Base-by-base conservation (phyloP, 2,888 invertebrate species). In the Catocala fraxini region DNA sequence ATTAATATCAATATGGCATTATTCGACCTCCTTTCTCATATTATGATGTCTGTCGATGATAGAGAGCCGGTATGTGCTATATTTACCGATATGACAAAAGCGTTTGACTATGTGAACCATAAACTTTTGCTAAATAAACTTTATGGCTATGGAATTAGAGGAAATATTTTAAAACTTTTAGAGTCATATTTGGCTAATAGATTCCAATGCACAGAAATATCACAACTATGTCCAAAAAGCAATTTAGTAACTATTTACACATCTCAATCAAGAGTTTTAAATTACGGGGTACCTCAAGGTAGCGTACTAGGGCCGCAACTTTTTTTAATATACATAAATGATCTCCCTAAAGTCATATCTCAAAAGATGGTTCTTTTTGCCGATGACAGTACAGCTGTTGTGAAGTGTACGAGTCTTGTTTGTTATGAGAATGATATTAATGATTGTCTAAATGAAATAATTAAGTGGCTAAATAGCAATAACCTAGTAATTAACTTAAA, bases 281-380 rank as follows among this genome's bases (percentile, higher is more conserved):
- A 46, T 6, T 46, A 46, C 13, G 46, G 68, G 4, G 68, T 68
- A 11, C 64, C 68, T 15, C 68, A 68, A 47, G 68, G 62, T 0
- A 68, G 53, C 11, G 51, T 68, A 13, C 33, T 68, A 0, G 62
- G 68, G 12, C 68, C 68, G n/a, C 41, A 64, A 4, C 12, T 63
- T 12, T 68, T 68, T 46, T 11, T 63, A 9, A 39, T 66, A 6
- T 67, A 62, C 33, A 62, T 59, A n/a, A 67, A 67, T 55, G 63
- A 67, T 25, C 51, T 67, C 3, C 59, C 68, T 3, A 12, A 58
- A 5, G 39, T 43, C 9, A 59, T 42, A 15, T 5, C 6, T 10
- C 57, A 63, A 13, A 51, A 47, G 51, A 47, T 43, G 10, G 60
- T 63, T 6, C 10, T 67, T 9, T 67, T 67, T 49, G 63, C 67